Percentiles rank a stretch among this genome's conserved stretches.
Evolutionary conservation across 2,113 vertebrate species (phyloP).

Genomic region (Syngnathus scovelli): DNA sequence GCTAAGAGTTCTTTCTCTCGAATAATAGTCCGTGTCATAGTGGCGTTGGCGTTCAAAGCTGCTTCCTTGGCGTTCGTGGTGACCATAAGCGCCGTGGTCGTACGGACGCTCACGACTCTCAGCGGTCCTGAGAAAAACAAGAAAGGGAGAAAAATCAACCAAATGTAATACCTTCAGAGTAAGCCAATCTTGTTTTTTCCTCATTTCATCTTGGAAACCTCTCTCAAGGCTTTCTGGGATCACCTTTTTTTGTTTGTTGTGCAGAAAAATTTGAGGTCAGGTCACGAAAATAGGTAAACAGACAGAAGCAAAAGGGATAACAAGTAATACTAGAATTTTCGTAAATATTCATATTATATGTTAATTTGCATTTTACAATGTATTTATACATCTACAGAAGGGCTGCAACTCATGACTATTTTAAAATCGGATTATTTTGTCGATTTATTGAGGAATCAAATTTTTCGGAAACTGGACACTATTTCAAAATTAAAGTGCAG

Average conservation of each 20-base stretch:
- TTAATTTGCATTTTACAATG: too few species aligned
- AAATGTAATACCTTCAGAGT: not conserved
- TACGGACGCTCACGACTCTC: conserved; percentile 96
- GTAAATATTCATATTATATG: too few species aligned
- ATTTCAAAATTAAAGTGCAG: too few species aligned
- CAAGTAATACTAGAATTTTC: not conserved
- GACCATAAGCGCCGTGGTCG: conserved; percentile 98
- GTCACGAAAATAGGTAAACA: not conserved
- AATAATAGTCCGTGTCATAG: conserved; percentile 97
- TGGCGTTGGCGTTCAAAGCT: conserved; percentile 94
- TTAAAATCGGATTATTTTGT: too few species aligned
- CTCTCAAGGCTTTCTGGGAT: not conserved
- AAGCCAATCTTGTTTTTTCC: not conserved
- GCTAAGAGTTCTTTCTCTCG: conserved; percentile 88
- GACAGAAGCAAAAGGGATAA: not conserved
- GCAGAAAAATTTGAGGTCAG: not conserved
- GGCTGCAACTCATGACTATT: too few species aligned
- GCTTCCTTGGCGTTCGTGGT: conserved; percentile 92
- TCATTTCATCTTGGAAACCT: not conserved
- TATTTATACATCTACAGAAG: too few species aligned
- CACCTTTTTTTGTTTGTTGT: not conserved
- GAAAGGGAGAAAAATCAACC: not conserved
- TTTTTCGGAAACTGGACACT: too few species aligned
- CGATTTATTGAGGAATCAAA: too few species aligned
- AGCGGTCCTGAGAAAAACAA: conserved; percentile 79